Evolutionary conservation across 2,113 vertebrate species (phyloP).

Genomic region (Cranoglanis bouderius): DNA sequence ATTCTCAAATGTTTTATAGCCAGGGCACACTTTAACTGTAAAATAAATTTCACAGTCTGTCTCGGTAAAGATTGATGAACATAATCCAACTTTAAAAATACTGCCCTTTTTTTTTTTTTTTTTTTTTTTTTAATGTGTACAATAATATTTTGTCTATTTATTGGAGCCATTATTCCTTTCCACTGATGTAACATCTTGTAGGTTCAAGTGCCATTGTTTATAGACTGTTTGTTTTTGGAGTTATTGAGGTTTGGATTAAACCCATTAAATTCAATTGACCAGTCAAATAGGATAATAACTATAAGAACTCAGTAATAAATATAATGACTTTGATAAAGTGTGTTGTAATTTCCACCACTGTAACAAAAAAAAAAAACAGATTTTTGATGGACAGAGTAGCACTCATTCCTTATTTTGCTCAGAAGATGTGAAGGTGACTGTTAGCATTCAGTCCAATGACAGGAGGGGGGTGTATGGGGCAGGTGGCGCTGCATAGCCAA

Average conservation of each 20-base stretch:
- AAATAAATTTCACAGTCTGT: not conserved
- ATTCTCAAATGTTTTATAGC: not conserved
- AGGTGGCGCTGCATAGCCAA: constrained; percentile 54
- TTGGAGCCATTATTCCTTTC: not conserved
- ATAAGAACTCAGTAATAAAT: not conserved
- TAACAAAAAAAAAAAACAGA: not conserved
- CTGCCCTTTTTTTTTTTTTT: not conserved
- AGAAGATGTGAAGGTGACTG: constrained; percentile 36
- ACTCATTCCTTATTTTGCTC: not conserved
- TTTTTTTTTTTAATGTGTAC: not conserved
- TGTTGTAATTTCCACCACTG: not conserved
- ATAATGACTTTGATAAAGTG: not conserved
- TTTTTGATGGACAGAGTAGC: not conserved
- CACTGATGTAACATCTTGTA: not conserved
- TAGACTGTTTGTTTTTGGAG: not conserved
- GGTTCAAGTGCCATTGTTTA: not conserved
- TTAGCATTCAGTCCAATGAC: not conserved
- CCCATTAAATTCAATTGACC: not conserved
- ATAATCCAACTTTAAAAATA: not conserved
- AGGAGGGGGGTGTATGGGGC: constrained; percentile 36
- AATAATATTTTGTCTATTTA: not conserved
- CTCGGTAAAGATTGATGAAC: not conserved
- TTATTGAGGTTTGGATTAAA: not conserved
- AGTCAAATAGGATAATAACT: not conserved
- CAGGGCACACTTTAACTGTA: not conserved